Base-by-base conservation (phyloP, 2,888 invertebrate genomes). In the Adineta ricciae region DNA sequence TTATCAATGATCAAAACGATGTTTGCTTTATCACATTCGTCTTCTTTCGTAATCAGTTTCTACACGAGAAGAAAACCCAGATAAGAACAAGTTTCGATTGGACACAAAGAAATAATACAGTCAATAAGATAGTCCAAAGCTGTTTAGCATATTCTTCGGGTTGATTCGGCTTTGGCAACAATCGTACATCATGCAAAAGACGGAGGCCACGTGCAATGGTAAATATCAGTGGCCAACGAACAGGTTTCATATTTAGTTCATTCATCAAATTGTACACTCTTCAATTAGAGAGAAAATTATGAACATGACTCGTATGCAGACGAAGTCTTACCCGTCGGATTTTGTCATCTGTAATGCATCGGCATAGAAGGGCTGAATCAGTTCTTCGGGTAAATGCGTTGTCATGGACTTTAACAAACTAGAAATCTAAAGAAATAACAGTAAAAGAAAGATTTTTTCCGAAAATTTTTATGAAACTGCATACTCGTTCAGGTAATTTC, bases 401-500 rank as follows among this genome's bases (percentile, higher is more conserved):
- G 19, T 73, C 73, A 73, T 73, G 19, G 73, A 36, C 24, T 73
- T 73, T 4, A 73, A 27, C 7, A 73, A 24, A 73, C 4, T 38
- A 21, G 1, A 3, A 19, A 72, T 86, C 32, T 52, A 50, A 21
- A 85, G 0, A 32, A 49, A 46, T 11, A n/a, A n/a, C n/a, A n/a
- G n/a, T n/a, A n/a, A n/a, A n/a, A n/a, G n/a, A n/a, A n/a, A n/a
- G n/a, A n/a, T n/a, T 46, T 46, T 9, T 50, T 50, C 19, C 16
- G 19, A 50, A 9, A 16, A 50, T 16, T 50, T 2, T 50, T 7
- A 50, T 16, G 50, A 16, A 50, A 50, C 14, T 2, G 19, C 50
- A 50, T 3, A 64, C 21, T 73, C 49, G 52, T 49, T 87, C 84
- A 4, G 91, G 91, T 14, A 92, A 88, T 85, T 90, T 89, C 84